phyloP scores from a whole-genome alignment of 2,888 invertebrate species.

The Drepanosiphum platanoidis region DNA sequence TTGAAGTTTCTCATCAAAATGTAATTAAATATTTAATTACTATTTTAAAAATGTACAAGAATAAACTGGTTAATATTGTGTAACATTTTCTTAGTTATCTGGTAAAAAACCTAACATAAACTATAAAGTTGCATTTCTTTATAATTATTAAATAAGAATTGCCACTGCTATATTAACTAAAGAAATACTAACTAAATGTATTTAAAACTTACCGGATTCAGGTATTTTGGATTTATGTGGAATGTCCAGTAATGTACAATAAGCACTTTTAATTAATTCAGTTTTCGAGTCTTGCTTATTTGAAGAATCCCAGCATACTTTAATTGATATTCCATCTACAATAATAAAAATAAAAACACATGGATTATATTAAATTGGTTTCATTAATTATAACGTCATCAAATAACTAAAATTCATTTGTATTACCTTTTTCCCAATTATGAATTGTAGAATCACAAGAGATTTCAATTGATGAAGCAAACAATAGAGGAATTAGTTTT shows the following conservation, averaged over 20 bases:
- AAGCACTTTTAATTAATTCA: conserved; percentile 65
- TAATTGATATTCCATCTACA: conserved; percentile 38
- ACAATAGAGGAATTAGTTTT: conserved; percentile 51
- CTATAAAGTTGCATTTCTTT: no score
- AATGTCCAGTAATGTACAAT: conserved; percentile 64
- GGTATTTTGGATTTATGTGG: conserved; percentile 53
- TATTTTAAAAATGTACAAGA: no score
- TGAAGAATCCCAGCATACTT: conserved; percentile 53
- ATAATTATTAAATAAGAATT: no score
- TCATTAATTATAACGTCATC: background rate
- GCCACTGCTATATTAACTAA: no score
- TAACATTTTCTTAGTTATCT: no score
- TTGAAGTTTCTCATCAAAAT: no score
- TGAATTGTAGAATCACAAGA: conserved; percentile 38
- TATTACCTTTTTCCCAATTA: conserved; percentile 52
- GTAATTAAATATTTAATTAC: no score
- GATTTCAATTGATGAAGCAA: conserved; percentile 44
- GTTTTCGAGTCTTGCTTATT: conserved; percentile 65
- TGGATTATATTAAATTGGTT: background rate
- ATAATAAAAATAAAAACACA: background rate
- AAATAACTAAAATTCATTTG: background rate
- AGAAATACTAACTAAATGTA: no score
- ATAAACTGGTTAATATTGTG: no score
- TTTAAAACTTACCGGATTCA: conserved; percentile 30
- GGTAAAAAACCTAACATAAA: no score